Base-by-base conservation (phyloP, 2,113 vertebrate species). In the Chaenogobius annularis region DNA sequence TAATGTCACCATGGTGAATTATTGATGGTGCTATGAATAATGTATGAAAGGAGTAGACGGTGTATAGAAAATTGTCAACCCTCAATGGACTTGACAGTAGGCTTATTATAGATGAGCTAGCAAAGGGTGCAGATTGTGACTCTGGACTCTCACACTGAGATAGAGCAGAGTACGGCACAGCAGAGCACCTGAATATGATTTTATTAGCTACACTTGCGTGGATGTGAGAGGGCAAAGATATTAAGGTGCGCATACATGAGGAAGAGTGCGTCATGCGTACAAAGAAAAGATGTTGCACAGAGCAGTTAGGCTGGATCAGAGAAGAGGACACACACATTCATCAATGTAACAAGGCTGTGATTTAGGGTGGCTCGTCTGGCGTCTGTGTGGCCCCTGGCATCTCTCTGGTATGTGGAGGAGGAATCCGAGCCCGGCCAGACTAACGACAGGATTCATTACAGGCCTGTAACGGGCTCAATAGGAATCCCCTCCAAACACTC, bases 1-100 rank as follows among this genome's bases (percentile, higher is more conserved):
- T 90, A 93, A 92, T 92, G 92, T 92, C 87, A 90, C 86, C 86
- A 91, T 89, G 81, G 90, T 93, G 90, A 93, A 93, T 92, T 91
- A 93, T 93, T 92, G 90, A 93, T 92, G 88, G 80, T 37, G 2
- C 23, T 12, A 83, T 91, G 88, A 90, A 91, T 93, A 85, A 93
- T 93, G 84, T 58, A 92, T 91, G 87, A 92, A 81, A 56, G 62
- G 77, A 79, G 87, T 86, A 86, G 88, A 91, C 83, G 50, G 83
- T 85, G 83, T 87, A 81, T 90, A 87, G 87, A 90, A 89, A 90
- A 90, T 84, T 69, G 85, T 88, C 88, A 90, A 83, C 83, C 79
- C 89, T 89, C 87, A 0, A 68, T 15, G 82, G 87, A 89, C 83
- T 84, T 85, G 85, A 85, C 87, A 79, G 88, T 80, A 40, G 81